Conservation (phyloP, 2,113 vertebrate species). For the Catharus fuscescens region DNA sequence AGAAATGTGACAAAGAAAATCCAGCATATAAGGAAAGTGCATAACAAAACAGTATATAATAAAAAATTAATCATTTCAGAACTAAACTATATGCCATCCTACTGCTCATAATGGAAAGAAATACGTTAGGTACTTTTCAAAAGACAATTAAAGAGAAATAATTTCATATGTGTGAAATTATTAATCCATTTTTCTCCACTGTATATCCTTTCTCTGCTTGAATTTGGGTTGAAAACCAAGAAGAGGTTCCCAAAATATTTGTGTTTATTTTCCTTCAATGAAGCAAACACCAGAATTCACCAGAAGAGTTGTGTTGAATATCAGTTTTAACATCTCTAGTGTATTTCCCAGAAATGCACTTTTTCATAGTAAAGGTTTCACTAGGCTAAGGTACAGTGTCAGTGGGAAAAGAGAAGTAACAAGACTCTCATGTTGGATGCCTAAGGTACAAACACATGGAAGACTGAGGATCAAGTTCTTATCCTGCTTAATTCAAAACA, state of each 20-base stretch:
- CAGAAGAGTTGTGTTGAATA: neutral
- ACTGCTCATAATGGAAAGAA: neutral
- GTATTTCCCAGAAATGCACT: neutral
- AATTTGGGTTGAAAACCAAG: neutral
- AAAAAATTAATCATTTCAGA: neutral
- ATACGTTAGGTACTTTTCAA: neutral
- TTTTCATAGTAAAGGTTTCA: neutral
- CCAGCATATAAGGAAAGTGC: neutral
- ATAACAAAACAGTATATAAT: neutral
- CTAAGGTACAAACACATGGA: neutral
- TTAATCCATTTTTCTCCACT: neutral
- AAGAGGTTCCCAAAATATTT: neutral
- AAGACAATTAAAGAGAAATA: neutral
- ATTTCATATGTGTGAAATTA: neutral
- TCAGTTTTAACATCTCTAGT: neutral
- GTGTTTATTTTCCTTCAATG: neutral
- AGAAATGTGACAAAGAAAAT: conserved; percentile 15
- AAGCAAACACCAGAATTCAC: neutral
- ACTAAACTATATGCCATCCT: neutral
- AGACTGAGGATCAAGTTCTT: neutral
- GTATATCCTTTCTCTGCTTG: neutral
- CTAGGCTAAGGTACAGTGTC: neutral
- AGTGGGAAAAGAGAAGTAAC: neutral
- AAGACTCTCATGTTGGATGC: neutral
- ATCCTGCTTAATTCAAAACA: neutral